Evolutionary conservation across 2,113 vertebrate species (phyloP), one percentile per base, ranked within the genome.

Genomic region (Cephalopterus ornatus): DNA sequence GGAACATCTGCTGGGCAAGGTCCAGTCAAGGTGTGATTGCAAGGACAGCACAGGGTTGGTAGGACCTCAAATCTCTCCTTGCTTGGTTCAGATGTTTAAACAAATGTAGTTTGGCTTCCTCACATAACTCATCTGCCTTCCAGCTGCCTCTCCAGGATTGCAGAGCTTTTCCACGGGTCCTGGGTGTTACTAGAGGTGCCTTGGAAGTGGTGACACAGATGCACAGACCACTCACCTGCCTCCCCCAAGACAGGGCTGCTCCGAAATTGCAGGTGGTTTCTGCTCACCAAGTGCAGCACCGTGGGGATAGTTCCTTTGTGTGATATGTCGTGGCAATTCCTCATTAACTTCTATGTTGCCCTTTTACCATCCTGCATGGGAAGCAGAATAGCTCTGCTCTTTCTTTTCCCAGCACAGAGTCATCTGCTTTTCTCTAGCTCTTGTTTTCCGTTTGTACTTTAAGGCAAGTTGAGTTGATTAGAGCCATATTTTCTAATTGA

Each of bases 401-500:
- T 82, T 44, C 30, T 81, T 71, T 86, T 55, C 39, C 27, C 50
- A 88, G 30, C 5, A 22, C 17, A 16, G 2, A 2, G 39, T 46
- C 3, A 0, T 33, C 42, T 91, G 39, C 50, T 47, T 67, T 94
- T 77, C 22, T 49, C 24, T 21, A 23, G 10, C 1, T 26, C n/a
- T 66, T 47, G 58, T 58, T 75, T 77, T 52, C 17, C 20, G 59
- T 85, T 88, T 42, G 27, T 91, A 56, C 65, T 86, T 87, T 86
- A 87, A 84, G 83, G 61, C 12, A 11, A 90, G 13, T 56, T 77
- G 30, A 47, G 52, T 77, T 84, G 72, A 88, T 92, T 88, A 91
- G 66, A 91, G 66, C 3, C 22, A 14, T 71, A 86, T 96, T 93
- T 96, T 95, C 63, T 88, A 94, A 88, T 42, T 92, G 88, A 80